A percentile compares a stretch with the other conserved stretches of the same genome.
phyloP scores from a whole-genome alignment of 1,140 invertebrate genomes.

The Sitodiplosis mosellana region DNA sequence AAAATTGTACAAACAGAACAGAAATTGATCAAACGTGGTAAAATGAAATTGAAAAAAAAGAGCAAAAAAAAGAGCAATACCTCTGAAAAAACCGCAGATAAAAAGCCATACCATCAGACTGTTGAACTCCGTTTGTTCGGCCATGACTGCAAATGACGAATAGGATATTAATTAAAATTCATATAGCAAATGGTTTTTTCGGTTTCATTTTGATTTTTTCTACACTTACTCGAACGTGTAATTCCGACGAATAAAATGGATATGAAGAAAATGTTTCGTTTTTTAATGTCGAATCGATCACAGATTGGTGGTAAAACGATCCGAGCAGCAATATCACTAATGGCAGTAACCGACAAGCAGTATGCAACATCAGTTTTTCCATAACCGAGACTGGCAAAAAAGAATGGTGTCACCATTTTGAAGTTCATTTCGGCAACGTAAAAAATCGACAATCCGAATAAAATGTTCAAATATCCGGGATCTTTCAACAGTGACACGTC shows the following conservation, averaged over 20 bases:
- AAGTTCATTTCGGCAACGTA: slow-evolving; percentile 57
- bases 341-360: slow-evolving; percentile 49
- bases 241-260: slow-evolving; percentile 44
- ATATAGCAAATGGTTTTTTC: too few species aligned
- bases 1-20: too few species aligned
- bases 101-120: slow-evolving; percentile 43
- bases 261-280: slow-evolving; percentile 46
- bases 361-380: slow-evolving; percentile 42
- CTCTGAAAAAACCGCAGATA: slow-evolving; percentile 51
- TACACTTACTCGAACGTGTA: slow-evolving; percentile 45
- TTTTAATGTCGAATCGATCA: slow-evolving; percentile 41
- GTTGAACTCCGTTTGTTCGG: slow-evolving; percentile 42
- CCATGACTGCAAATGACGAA: slow-evolving; percentile 34
- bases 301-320: slow-evolving; percentile 50
- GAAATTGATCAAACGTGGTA: too few species aligned
- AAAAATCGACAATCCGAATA: slow-evolving; percentile 47
- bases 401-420: slow-evolving; percentile 55
- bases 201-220: not conserved
- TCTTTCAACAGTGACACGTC: slow-evolving; percentile 44
- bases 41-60: too few species aligned
- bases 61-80: too few species aligned
- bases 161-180: too few species aligned
- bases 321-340: slow-evolving; percentile 48
- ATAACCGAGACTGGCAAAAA: slow-evolving; percentile 43
- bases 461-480: slow-evolving; percentile 45